Evolutionary conservation across 2,113 vertebrate species (phyloP).

Genomic region (Cathartes aura): DNA sequence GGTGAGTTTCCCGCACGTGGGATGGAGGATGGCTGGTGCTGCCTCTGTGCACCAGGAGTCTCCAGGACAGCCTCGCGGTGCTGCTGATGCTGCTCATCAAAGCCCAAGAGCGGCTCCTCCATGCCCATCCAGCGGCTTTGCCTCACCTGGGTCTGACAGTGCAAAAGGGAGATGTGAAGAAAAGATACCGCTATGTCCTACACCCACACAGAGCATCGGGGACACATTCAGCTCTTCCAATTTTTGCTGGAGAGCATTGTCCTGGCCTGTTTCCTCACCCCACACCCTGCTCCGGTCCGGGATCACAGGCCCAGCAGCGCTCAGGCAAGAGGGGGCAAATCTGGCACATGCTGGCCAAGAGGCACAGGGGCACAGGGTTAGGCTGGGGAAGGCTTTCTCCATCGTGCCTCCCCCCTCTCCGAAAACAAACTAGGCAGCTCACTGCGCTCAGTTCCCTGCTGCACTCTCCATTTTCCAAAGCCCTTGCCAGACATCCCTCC

Average conservation of each 20-base stretch:
- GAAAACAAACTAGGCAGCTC: not conserved
- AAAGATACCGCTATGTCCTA: not conserved
- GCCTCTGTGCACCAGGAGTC: not conserved
- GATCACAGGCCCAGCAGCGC: not conserved
- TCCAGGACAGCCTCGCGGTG: fast-evolving
- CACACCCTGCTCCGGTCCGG: fast-evolving
- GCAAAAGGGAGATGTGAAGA: not conserved
- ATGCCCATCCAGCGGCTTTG: fast-evolving
- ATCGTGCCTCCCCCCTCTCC: not conserved
- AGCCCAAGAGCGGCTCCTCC: not conserved
- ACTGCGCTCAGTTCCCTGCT: not conserved
- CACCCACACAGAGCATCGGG: fast-evolving
- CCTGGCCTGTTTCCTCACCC: not conserved
- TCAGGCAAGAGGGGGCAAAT: not conserved
- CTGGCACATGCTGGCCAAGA: not conserved
- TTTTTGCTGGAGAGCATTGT: not conserved
- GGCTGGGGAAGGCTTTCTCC: not conserved
- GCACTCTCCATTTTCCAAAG: not conserved
- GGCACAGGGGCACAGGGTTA: not conserved
- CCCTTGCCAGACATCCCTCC: not conserved
- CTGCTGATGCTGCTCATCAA: not conserved
- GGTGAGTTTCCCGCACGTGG: fast-evolving
- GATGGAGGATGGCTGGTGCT: not conserved
- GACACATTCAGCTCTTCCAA: not conserved
- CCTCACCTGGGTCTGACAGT: not conserved